Evolutionary conservation across 2,797 vertebrate genomes (phyloP), one percentile per base, ranked within the genome.

Genomic region (Phoeniculus purpureus): DNA sequence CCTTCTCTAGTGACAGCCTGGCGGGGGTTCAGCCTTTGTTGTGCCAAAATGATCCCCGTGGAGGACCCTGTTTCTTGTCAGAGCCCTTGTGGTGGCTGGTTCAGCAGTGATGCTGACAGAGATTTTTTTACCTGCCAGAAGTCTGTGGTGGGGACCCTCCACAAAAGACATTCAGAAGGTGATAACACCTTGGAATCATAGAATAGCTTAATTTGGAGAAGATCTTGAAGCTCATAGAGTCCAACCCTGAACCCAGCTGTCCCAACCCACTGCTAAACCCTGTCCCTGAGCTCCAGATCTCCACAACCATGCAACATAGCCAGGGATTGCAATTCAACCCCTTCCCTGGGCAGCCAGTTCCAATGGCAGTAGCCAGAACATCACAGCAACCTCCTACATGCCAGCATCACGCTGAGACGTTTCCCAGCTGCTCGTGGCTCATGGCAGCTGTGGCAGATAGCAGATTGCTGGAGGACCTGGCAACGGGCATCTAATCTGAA

Each of bases 381-480:
- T 43, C 86, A 25, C 21, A n/a, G 31, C 15, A 51, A 43, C 52
- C 27, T 65, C 61, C 37, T 23, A 3, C 0, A 0, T 25, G 37
- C 25, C 65, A 32, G 27, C 19, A 17, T 34, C 40, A n/a, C 2
- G 27, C 43, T 40, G n/a, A 66, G 79, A 59, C 0, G 2, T 27
- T 55, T 61, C 77, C 27, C 47, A 64, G 55, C 21, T 59, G 74
- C 32, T 62, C 45, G 9, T 20, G 23, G 18, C 56, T 61, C 50
- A 4, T 1, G 2, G 29, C 1, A 3, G 17, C 25, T 52, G 1
- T 12, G 20, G 62, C 47, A 60, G 62, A 15, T 26, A 55, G 25
- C 2, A 60, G 23, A 43, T 26, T 26, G 40, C 40, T 40, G 40
- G 55, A 31, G 54, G 51, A 73, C 23, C 66, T 51, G 34, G 11